These are phyloP conservation scores for Drosophila lacicola DNA, from an alignment of 2,888 invertebrate species.

Conservation along the genomic window DNA sequence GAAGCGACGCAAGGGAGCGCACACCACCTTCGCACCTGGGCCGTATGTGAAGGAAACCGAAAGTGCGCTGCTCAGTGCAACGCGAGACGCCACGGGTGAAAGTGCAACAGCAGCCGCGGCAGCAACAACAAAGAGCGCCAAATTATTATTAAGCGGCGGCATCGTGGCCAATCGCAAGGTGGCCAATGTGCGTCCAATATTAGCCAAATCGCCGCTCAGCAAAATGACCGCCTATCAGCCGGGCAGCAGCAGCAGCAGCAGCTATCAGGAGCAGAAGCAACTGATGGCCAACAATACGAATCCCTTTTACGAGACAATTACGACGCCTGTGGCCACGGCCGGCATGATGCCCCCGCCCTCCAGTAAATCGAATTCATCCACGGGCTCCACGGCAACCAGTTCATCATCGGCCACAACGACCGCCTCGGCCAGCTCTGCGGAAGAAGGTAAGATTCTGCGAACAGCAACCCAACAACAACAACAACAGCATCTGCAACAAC, in stretches of 20 bases:
- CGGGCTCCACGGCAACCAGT: conserved; percentile 78
- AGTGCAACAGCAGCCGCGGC: conserved; percentile 55
- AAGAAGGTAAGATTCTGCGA: conserved; percentile 81
- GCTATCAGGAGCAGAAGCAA: conserved; percentile 76
- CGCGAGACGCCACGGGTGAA: conserved; percentile 66
- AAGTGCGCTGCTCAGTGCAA: conserved; percentile 80
- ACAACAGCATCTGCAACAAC: conserved; percentile 40
- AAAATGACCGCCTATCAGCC: conserved; percentile 55
- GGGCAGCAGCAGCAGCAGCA: conserved; percentile 13
- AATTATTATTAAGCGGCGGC: conserved; percentile 77
- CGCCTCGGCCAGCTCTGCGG: conserved; percentile 68
- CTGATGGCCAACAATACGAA: conserved; percentile 78
- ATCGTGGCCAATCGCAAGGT: conserved; percentile 80
- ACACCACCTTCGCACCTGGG: conserved; percentile 95
- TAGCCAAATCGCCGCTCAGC: conserved; percentile 71
- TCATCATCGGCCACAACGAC: conserved; percentile 75
- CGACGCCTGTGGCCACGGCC: conserved; percentile 47
- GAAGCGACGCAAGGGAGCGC: conserved; percentile 90
- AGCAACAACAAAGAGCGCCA: conserved; percentile 60
- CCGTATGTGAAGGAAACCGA: conserved; percentile 91
- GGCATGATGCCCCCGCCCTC: conserved; percentile 82
- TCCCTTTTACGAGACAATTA: conserved; percentile 79
- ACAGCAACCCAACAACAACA: conserved; percentile 60
- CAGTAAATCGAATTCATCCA: conserved; percentile 82
- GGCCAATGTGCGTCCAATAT: conserved; percentile 83